A percentile compares a stretch with the other conserved stretches of the same genome.
Evolutionary conservation across 2,888 invertebrate genomes (phyloP).

Genomic region (Drosophila mimica): DNA sequence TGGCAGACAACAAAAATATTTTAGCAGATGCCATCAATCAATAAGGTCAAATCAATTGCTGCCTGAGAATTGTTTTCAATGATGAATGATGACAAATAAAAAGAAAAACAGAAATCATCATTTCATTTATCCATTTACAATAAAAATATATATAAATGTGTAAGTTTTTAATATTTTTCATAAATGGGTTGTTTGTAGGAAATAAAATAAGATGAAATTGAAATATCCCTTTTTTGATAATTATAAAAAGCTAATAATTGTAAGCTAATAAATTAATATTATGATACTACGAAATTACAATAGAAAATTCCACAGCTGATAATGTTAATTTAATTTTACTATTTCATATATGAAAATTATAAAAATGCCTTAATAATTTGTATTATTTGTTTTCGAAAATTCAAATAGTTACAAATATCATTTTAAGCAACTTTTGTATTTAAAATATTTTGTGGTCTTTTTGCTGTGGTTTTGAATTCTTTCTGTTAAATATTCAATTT

Average conservation of each 20-base stretch:
- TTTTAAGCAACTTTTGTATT: background rate
- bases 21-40: conserved; percentile 63
- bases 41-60: conserved; percentile 77
- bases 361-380: background rate
- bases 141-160: background rate
- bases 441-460: background rate
- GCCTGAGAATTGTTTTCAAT: conserved; percentile 67
- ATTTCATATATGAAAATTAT: background rate
- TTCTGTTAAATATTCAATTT: background rate
- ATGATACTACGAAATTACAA: background rate
- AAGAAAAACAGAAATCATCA: conserved; percentile 3
- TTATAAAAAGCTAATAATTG: too few relatives aligned
- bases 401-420: background rate
- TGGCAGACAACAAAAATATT: conserved; percentile 17
- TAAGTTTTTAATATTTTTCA: background rate
- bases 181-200: background rate
- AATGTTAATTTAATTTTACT: background rate
- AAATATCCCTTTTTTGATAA: background rate
- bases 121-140: conserved; percentile 1
- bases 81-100: conserved; percentile 49
- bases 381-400: background rate
- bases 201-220: background rate
- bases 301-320: background rate
- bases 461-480: background rate
- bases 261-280: background rate